Evolutionary conservation across 1,140 invertebrate species (phyloP), one percentile per base, ranked within the genome.

Genomic region (Stratiolaelaps scimitus): DNA sequence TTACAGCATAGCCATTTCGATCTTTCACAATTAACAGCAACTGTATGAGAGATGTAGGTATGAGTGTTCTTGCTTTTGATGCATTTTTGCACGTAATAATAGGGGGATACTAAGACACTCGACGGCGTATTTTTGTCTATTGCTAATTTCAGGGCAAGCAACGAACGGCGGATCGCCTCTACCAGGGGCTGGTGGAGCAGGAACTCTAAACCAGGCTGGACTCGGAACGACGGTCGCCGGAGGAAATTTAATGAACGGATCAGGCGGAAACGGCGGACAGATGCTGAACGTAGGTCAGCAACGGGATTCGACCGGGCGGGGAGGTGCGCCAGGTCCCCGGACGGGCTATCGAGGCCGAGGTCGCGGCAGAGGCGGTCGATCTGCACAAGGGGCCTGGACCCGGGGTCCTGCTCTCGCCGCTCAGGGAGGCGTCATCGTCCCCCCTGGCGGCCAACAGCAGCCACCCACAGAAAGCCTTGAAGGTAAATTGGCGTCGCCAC

Each of bases 311-410:
- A 6, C 47, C 4, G 43, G 64, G 5, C 34, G 64, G 28, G 64
- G 67, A 56, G 34, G 29, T 53, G n/a, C 29, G 19, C 28, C 43
- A 71, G 70, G 71, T 56, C 66, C 20, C 48, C 69, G 68, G 68
- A 72, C 73, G 29, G 69, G 68, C 17, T 66, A 68, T n/a, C 68
- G 73, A 43, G 67, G 69, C 34, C 64, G 69, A 46, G 67, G 67
- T 46, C 67, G 68, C 26, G 69, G 69, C 29, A 67, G 72, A 60
- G 73, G 71, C 20, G 34, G 28, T 40, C 4, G 34, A 40, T 40
- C 34, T 10, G 4, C 34, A 6, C 34, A 68, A 17, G 72, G 71
- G 53, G 68, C 67, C 1, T 46, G 70, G 56, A 30, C 65, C 65
- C 44, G 71, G 66, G 66, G 72, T 6, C 34, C 34, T 10, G 34